Evolutionary conservation across 2,888 invertebrate species (phyloP), one percentile per base, ranked within the genome.

Genomic region (Apotomis turbidana): DNA sequence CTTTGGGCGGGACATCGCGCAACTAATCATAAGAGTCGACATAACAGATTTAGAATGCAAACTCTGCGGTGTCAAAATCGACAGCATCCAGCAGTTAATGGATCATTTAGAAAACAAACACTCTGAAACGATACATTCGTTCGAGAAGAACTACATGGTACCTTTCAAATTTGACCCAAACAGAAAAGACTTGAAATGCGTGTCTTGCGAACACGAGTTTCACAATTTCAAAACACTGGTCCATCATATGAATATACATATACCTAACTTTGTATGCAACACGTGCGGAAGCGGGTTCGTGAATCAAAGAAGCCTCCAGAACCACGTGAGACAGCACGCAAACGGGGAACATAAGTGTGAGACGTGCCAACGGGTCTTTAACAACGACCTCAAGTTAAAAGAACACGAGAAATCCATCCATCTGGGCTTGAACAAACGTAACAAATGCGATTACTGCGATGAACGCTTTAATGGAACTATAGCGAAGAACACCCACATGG

Each of bases 171-270:
- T 90, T 55, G 78, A 80, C 0, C 74, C 72, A 3, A 81, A 86
- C 1, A 75, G 73, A 2, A 82, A 85, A 4, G 74, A 73, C 0
- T 74, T 87, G 0, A 74, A 75, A 1, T 90, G 90, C 58, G 84
- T 78, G 12, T 75, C 85, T 2, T 90, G 90, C 63, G 68, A 76
- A 0, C 80, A 76, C 6, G 75, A 76, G 10, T 90, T 84, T 38
- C 79, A 79, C 12, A 82, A 76, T 27, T 88, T 89, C 71, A 85
- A 83, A 73, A 76, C 75, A 1, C 72, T 90, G 4, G 79, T 78
- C 3, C 79, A 81, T 5, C 90, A 90, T 44, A 88, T 88, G 86
- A 83, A 83, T 46, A 78, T 71, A 0, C 90, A 90, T 66, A 87
- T 83, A 70, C 81, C 81, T 12, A 88, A 89, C 73, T 86, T 80